Evolutionary conservation across 1,140 invertebrate genomes (phyloP).

Genomic region (Psix sp.): DNA sequence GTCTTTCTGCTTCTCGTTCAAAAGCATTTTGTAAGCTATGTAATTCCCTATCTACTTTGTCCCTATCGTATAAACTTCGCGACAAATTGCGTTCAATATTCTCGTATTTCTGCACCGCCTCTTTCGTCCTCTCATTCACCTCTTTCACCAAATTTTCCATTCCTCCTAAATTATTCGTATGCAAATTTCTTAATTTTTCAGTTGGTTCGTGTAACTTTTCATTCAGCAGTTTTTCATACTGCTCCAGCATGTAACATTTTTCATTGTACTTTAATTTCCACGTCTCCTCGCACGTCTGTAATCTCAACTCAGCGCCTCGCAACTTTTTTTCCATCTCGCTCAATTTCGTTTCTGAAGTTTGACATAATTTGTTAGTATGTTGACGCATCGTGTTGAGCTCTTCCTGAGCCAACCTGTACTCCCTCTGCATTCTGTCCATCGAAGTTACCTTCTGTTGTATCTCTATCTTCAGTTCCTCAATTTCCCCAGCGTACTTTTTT

Average conservation of each 20-base stretch:
- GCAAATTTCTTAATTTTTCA: slow-evolving; percentile 41
- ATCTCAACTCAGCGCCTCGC: slow-evolving; percentile 70
- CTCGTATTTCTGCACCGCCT: slow-evolving; percentile 64
- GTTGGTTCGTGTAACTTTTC: slow-evolving; percentile 51
- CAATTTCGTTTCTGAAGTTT: slow-evolving; percentile 72
- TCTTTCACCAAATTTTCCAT: slow-evolving; percentile 61
- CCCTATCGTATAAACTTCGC: slow-evolving; percentile 64
- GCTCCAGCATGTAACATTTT: slow-evolving; percentile 61
- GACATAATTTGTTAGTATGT: slow-evolving; percentile 69
- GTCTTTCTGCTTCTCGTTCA: slow-evolving; percentile 67
- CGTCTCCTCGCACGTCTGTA: slow-evolving; percentile 63
- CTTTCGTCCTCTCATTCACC: slow-evolving; percentile 63
- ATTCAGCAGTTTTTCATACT: slow-evolving; percentile 62
- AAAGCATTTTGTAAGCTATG: slow-evolving; percentile 64
- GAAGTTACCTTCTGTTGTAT: slow-evolving; percentile 67
- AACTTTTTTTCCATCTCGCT: slow-evolving; percentile 76
- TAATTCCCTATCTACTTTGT: slow-evolving; percentile 64
- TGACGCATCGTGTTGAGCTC: slow-evolving; percentile 74
- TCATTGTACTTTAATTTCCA: slow-evolving; percentile 75
- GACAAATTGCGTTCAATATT: slow-evolving; percentile 66
- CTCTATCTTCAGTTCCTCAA: slow-evolving; percentile 71
- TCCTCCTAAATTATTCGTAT: slow-evolving; percentile 46
- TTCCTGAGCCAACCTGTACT: slow-evolving; percentile 76
- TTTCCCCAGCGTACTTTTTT: slow-evolving; percentile 68
- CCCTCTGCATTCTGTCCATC: slow-evolving; percentile 70